Evolutionary conservation across 2,888 invertebrate species (phyloP), one percentile per base, ranked within the genome.

Genomic region (Rhopalosiphum nymphaeae): DNA sequence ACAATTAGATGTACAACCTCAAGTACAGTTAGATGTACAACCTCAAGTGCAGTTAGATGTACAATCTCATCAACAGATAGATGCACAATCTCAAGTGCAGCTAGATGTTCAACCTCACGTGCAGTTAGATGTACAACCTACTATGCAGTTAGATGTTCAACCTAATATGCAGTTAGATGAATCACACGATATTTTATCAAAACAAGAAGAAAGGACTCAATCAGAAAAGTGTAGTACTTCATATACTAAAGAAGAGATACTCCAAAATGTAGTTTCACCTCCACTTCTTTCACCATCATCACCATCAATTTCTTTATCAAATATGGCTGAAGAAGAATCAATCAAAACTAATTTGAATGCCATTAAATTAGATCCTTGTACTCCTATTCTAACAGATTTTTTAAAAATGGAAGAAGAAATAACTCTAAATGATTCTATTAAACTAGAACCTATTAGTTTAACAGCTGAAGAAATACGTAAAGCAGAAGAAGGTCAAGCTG

Each of bases 401-500:
- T 42, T 86, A 86, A 91, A 94, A 53, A 91, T 67, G 0, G 67
- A 94, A 87, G 61, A 91, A 86, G 89, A 89, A 57, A 36, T 85
- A 46, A 36, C 57, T 36, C 9, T 84, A 36, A 53, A 93, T 53
- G n/a, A 25, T 3, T 29, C 61, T 42, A 89, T 57, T 10, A 93
- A 89, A 42, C 4, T 89, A 16, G 93, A 94, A 87, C 86, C 94
- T 67, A 84, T 90, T 11, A 61, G 89, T 44, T 87, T 94, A 67
- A 94, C 94, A 53, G 94, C 94, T 67, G 94, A 94, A 44, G 94
- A 94, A 87, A 94, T 94, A 94, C 94, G 94, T 44, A 94, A 94
- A 91, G 94, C 94, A 53, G 94, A 94, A 94, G 94, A 94, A 94
- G 94, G 94, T 44, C 94, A 94, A n/a, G 94, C 67, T 91, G 93